These are phyloP conservation scores for Hydrolagus colliei DNA, from an alignment of 2,797 vertebrate genomes.

Conservation along the genomic window DNA sequence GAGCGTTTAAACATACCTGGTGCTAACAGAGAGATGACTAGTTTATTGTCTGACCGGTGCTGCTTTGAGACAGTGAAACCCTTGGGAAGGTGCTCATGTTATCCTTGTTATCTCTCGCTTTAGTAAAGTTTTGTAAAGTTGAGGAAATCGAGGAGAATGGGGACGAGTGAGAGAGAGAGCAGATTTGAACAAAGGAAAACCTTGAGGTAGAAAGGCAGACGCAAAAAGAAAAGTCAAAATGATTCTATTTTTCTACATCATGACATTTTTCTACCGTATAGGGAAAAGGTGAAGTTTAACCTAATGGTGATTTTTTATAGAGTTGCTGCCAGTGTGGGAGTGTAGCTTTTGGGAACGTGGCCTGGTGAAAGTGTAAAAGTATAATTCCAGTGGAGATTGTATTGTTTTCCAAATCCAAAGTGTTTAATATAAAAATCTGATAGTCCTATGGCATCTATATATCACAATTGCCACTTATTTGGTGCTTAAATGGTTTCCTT, in stretches of 20 bases:
- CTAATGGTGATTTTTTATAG: neutral
- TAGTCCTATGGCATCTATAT: conserved; percentile 26
- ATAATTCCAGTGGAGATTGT: conserved; percentile 25
- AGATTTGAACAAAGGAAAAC: neutral
- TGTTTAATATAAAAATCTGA: conserved; percentile 15
- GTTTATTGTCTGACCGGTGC: neutral
- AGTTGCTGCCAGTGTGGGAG: neutral
- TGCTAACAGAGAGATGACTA: neutral
- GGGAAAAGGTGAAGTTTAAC: neutral
- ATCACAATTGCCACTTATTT: conserved; percentile 29
- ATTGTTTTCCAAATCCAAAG: conserved; percentile 25
- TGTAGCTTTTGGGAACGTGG: neutral
- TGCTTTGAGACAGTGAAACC: neutral
- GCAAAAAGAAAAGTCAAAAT: neutral
- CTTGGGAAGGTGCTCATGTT: neutral
- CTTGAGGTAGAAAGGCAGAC: neutral
- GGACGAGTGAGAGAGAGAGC: neutral
- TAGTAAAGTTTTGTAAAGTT: neutral
- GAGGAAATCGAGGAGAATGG: too few species aligned
- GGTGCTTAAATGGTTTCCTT: conserved; percentile 29
- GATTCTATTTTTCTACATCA: neutral
- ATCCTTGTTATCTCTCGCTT: neutral
- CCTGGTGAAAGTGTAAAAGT: conserved; percentile 20
- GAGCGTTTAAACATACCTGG: neutral
- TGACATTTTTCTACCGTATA: neutral